A percentile compares a stretch with the other conserved stretches of the same genome.
phyloP scores from a whole-genome alignment of 1,140 invertebrate species.

The Pogonognathellus flavescens region DNA sequence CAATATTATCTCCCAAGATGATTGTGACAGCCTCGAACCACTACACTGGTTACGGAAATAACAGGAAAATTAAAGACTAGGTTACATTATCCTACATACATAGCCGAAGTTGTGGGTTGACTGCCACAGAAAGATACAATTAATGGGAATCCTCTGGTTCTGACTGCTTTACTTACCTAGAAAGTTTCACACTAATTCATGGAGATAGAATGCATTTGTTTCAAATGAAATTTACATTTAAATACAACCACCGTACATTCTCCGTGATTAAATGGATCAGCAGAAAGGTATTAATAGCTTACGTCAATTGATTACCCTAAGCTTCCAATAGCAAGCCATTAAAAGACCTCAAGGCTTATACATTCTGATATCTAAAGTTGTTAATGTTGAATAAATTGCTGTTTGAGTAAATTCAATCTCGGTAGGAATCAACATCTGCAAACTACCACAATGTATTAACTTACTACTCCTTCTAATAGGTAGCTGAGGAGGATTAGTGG shows the following conservation, averaged over 20 bases:
- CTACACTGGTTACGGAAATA: no score
- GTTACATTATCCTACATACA: no score
- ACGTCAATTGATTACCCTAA: constrained; percentile 17
- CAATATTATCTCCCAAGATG: no score
- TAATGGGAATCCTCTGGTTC: no score
- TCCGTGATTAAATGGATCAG: not conserved
- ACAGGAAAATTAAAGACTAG: no score
- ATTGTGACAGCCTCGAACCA: no score
- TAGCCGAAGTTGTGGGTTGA: no score
- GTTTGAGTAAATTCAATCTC: not conserved
- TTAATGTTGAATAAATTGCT: constrained; percentile 13
- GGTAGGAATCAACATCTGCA: not conserved
- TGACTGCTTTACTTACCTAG: no score
- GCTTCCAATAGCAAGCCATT: constrained; percentile 2
- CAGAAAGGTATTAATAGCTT: constrained; percentile 19
- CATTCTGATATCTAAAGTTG: not conserved
- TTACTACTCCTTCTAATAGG: not conserved
- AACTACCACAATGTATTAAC: not conserved
- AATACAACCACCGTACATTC: no score
- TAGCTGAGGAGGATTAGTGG: no score
- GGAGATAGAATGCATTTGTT: not conserved
- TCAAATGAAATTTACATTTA: not conserved
- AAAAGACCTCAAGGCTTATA: not conserved
- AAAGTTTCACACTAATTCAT: no score
- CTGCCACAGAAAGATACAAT: no score